A percentile compares a stretch with the other conserved stretches of the same genome.
phyloP scores from a whole-genome alignment of 2,888 invertebrate genomes.

The Panzeria rudis region DNA sequence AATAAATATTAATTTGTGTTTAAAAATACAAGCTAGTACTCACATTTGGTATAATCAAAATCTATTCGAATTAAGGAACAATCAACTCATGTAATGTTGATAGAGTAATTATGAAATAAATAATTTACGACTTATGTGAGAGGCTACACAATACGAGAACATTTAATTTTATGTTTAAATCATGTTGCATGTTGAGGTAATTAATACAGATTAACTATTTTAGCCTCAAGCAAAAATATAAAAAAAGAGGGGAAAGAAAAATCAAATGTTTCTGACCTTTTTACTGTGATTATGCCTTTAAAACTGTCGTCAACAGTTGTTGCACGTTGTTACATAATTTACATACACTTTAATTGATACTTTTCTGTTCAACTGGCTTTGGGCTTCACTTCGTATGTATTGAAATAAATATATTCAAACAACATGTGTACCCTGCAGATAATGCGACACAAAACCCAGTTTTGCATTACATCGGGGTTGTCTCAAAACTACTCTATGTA shows the following conservation, averaged over 20 bases:
- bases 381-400: too few species aligned
- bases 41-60: constrained; percentile 5
- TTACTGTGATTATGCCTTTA: constrained; percentile 33
- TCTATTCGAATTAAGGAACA: constrained; percentile 8
- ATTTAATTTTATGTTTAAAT: constrained; percentile 13
- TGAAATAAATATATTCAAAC: neutral
- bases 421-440: neutral
- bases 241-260: neutral
- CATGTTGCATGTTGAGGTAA: constrained; percentile 38
- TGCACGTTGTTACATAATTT: constrained; percentile 60
- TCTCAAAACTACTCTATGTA: too few species aligned
- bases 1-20: constrained; percentile 10
- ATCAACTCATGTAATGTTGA: neutral
- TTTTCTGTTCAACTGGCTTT: neutral
- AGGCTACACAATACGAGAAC: neutral
- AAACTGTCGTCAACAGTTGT: constrained; percentile 58
- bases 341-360: constrained; percentile 50
- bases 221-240: neutral
- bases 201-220: constrained; percentile 47
- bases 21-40: neutral
- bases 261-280: constrained; percentile 57
- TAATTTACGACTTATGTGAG: neutral
- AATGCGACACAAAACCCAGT: too few species aligned
- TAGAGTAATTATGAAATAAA: constrained; percentile 37
- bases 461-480: too few species aligned